Base-by-base conservation (phyloP, 2,888 invertebrate genomes). In the Polylopha cassiicola region DNA sequence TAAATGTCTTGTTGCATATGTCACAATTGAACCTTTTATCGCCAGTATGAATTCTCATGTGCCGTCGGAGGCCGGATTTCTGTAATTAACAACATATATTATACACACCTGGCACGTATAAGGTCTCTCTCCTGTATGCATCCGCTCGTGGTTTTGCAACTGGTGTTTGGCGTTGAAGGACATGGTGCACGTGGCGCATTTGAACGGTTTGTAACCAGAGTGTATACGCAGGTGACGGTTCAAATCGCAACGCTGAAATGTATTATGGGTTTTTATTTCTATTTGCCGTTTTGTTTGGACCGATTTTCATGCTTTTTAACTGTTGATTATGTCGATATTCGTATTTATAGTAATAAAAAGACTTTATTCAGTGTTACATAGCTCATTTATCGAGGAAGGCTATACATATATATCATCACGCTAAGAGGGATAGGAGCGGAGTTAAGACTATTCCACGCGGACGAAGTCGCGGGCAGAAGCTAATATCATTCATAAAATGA, bases 111-210 rank as follows among this genome's bases (percentile, higher is more conserved):
- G 76, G 50, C 86, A 86, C 7, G 74, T 63, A 61, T 79, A 86
- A 0, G 86, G 86, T 29, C 86, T 69, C 61, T 86, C 86, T 21
- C 86, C 86, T 24, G 86, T 85, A 58, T 86, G 86, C 82, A 86
- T 86, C 43, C 85, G 58, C 65, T 84, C 84, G 65, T 86, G 86
- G 65, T 85, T 86, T 65, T 81, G 82, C 59, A 86, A 67, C 67
- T 86, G 86, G 52, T 86, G 86, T 60, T 86, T 86, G 39, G 86
- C 86, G 62, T 86, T 85, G 69, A 86, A 86, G 5, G 85, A 82
- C 86, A 86, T 86, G 21, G 84, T 70, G 58, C 86, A 86, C 21
- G 76, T 74, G 21, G 58, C 62, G 60, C 86, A 86, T 51, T 86
- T 85, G 68, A 53, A 85, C 5, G 86, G 86, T 59, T 86, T 86